Evolutionary conservation across 2,797 vertebrate genomes (phyloP), one percentile per base, ranked within the genome.

Genomic region (Gallinago stenura): DNA sequence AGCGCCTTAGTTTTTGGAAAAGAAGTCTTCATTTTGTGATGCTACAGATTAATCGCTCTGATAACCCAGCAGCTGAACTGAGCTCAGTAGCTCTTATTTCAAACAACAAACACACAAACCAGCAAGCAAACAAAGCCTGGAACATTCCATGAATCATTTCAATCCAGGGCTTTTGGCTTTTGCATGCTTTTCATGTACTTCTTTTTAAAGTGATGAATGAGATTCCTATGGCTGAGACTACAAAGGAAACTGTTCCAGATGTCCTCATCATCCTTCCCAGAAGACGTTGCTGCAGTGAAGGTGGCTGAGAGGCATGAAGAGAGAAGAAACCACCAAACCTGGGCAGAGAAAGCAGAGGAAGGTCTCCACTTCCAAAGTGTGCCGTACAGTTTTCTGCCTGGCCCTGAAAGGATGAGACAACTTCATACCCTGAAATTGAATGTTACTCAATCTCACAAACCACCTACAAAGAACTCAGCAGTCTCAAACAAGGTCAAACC

Each of bases 91-190:
- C 51, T 93, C 56, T 87, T 89, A 83, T 51, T 94, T 96, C 75
- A 91, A 85, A 87, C 46, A 92, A 92, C 60, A 94, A 83, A 88
- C 35, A 80, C 10, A 85, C 11, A 93, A 82, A 77, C 28, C 54
- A 84, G 48, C 62, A 89, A 79, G 60, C 21, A 94, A 96, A 94
- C 43, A 89, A 88, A 90, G 65, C 58, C 57, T 65, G 58, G 45
- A 90, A 93, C 66, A 37, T 64, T 95, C 71, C 26, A 87, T 80
- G 20, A 70, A 68, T 87, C 10, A 3, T 71, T 96, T 81, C 1
- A 2, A 41, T 87, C 53, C 78, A 48, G 16, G 51, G 35, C 56
- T 53, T 92, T 87, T 77, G 33, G 57, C 28, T 92, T 48, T 81
- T 57, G 21, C 33, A 43, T 75, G 64, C 25, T 80, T 93, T 87